phyloP scores from a whole-genome alignment of 2,888 invertebrate genomes.

The Ramazzottius varieornatus region DNA sequence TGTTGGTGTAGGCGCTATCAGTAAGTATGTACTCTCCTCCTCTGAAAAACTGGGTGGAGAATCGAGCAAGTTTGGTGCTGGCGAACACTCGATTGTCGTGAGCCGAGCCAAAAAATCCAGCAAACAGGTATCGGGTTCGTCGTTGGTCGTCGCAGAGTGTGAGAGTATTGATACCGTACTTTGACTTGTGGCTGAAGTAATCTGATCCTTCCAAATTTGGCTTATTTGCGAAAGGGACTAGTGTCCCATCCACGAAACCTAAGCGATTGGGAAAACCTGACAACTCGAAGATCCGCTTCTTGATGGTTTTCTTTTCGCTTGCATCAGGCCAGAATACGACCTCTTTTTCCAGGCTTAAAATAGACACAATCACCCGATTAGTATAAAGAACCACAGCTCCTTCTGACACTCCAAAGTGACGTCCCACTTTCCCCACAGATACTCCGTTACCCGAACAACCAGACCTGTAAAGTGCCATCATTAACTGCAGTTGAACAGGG shows the following conservation, averaged over 20 bases:
- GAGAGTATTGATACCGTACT: background rate
- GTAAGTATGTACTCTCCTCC: background rate
- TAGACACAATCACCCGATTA: background rate
- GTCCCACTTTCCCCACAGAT: background rate
- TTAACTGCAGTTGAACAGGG: background rate
- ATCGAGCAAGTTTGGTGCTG: background rate
- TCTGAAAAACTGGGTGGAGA: background rate
- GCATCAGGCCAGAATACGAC: background rate
- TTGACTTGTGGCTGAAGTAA: background rate
- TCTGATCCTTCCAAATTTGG: background rate
- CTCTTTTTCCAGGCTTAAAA: background rate
- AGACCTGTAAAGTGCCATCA: background rate
- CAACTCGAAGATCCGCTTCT: background rate
- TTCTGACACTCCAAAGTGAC: background rate
- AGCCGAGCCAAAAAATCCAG: background rate
- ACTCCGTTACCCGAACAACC: background rate
- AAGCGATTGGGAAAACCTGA: background rate
- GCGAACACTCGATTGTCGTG: background rate
- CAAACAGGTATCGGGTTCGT: background rate
- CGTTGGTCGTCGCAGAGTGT: background rate
- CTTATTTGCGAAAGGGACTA: background rate
- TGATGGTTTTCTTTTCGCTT: background rate
- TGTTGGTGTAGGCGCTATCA: background rate
- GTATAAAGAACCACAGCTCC: background rate
- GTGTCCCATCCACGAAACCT: background rate